Base-by-base conservation (phyloP, 2,797 vertebrate genomes). In the Ceyx erithaca region DNA sequence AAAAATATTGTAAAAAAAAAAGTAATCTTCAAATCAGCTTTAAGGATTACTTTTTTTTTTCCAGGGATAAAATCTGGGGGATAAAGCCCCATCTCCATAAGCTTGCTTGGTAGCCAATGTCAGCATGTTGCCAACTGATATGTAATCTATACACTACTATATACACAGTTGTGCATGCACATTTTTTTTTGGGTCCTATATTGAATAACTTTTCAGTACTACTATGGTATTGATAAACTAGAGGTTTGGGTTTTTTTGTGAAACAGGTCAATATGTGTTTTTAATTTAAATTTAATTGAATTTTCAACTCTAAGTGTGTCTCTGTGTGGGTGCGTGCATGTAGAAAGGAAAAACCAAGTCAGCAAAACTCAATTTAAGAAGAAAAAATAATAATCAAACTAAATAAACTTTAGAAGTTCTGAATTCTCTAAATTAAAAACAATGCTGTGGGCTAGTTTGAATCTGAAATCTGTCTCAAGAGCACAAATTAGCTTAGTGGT, bases 401-500 rank as follows among this genome's bases (percentile, higher is more conserved):
- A 93, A 95, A 89, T 87, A 87, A 89, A 94, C 93, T 91, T 97
- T 49, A 97, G 92, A 96, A 96, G 88, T 95, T 92, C 92, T 90
- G 59, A 52, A 95, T 92, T 94, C 87, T 92, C 82, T 93, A 97
- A 97, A 97, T 96, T 95, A 89, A 89, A 97, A 98, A 93, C 96
- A 96, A 98, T 86, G 95, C 94, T 94, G 92, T 85, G 92, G 95
- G 91, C 95, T 83, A 96, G 92, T 67, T 51, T 94, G 96, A 97
- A 96, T 96, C 95, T 95, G 94, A 96, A 96, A 85, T 93, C 91
- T 91, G 95, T 86, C 96, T 97, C 94, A 84, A 96, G 89, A 95
- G 94, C 96, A 97, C 96, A 97, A 96, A 98, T 97, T 95, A 97
- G 94, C 93, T 97, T 94, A 93, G 96, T 63, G 94, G 96, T 90